Evolutionary conservation across 2,113 vertebrate genomes (phyloP), one percentile per base, ranked within the genome.

Genomic region (Syngnathoides biaculeatus): DNA sequence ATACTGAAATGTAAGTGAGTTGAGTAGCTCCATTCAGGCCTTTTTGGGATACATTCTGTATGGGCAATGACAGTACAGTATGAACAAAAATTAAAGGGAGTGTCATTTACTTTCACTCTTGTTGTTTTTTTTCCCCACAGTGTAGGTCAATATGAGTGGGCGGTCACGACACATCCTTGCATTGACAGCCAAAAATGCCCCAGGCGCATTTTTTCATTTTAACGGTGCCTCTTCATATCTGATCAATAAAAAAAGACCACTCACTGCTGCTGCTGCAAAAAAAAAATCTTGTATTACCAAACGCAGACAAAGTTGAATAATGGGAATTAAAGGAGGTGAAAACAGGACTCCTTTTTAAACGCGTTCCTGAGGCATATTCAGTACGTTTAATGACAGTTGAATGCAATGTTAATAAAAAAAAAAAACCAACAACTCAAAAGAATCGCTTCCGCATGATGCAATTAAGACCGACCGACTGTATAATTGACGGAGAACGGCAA

Each of bases 231-330:
- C 35, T 55, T 30, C 24, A 59, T 39, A 68, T 47, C 56, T 22
- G 60, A 79, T 81, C 81, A 79, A 85, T 80, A 77, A 47, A 82
- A 79, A 55, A 74, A 45, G 48, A 35, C 62, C 63, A 59, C 70
- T 79, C 55, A 64, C 20, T 11, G 50, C 56, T 20, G 61, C 64
- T n/a, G n/a, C n/a, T n/a, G n/a, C n/a, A n/a, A n/a, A 35, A 35
- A 5, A 1, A 35, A 58, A 20, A 38, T 38, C 8, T 4, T 19
- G 27, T 57, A 17, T 30, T 17, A 59, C 30, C 53, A 26, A 22
- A 55, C 52, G 26, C 22, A 55, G 13, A n/a, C 20, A 50, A 50
- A 20, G 48, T 50, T 50, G 20, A n/a, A n/a, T 50, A n/a, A 50
- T n/a, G 3, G 48, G n/a, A n/a, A n/a, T n/a, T 8, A 50, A 50